phyloP scores from a whole-genome alignment of 2,797 vertebrate genomes.

The Catharus ustulatus region DNA sequence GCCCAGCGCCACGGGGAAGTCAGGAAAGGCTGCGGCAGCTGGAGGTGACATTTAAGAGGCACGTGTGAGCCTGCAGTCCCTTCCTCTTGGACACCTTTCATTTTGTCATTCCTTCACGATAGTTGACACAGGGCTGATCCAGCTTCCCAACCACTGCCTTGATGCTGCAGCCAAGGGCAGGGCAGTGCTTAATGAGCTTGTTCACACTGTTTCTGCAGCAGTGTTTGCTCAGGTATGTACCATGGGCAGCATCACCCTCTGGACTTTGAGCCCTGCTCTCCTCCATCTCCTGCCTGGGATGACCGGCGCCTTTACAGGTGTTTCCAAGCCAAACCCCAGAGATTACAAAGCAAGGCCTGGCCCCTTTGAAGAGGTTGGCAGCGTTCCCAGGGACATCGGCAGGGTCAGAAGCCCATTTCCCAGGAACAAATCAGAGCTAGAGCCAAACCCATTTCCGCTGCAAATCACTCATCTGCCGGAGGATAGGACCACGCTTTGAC shows the following conservation, averaged over 20 bases:
- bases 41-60: not conserved
- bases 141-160: not conserved
- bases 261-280: not conserved
- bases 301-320: not conserved
- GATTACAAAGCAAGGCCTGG: not conserved
- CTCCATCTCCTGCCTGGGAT: not conserved
- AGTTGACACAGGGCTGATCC: not conserved
- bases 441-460: conserved; percentile 35
- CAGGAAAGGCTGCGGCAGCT: not conserved
- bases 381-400: not conserved
- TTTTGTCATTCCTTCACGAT: not conserved
- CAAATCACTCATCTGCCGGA: not conserved
- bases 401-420: conserved; percentile 29
- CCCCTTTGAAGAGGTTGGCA: conserved; percentile 16
- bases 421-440: not conserved
- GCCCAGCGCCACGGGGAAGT: accelerated
- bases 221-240: not conserved
- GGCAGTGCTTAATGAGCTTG: not conserved
- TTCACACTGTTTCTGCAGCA: not conserved
- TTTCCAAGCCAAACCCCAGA: not conserved
- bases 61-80: not conserved
- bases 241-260: not conserved
- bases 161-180: not conserved
- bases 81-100: not conserved
- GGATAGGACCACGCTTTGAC: not conserved